These are phyloP conservation scores for Ataeniobius toweri DNA, from an alignment of 2,797 vertebrate species.

Conservation along the genomic window DNA sequence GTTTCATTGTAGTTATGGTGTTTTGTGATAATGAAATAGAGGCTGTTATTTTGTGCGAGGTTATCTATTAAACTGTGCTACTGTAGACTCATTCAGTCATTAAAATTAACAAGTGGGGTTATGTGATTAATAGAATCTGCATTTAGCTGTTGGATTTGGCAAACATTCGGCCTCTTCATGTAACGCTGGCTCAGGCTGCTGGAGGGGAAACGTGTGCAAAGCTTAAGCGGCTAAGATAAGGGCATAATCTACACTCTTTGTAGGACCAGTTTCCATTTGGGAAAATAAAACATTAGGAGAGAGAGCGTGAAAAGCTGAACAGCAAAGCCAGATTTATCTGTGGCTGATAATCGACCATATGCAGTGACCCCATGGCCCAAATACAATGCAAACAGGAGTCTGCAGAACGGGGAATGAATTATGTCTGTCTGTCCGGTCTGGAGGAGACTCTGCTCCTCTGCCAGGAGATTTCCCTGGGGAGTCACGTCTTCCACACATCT, in stretches of 20 bases:
- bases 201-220: neutral
- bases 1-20: neutral
- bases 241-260: neutral
- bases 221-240: neutral
- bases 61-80: neutral
- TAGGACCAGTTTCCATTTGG: neutral
- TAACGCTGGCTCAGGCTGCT: neutral
- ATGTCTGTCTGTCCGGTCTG: constrained; percentile 49
- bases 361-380: constrained; percentile 32
- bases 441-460: constrained; percentile 43
- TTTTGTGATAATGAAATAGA: neutral
- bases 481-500: constrained; percentile 62
- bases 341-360: constrained; percentile 28
- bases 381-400: constrained; percentile 33
- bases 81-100: neutral
- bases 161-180: neutral
- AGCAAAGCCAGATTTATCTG: constrained; percentile 18
- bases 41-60: neutral
- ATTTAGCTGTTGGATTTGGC: constrained; percentile 4
- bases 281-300: neutral
- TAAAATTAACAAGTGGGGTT: neutral
- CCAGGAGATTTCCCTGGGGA: constrained; percentile 61
- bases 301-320: neutral
- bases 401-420: constrained; percentile 57
- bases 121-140: neutral